These are phyloP conservation scores for Tupaia tana DNA, from an alignment of 2,113 vertebrate genomes.

Conservation along the genomic window DNA sequence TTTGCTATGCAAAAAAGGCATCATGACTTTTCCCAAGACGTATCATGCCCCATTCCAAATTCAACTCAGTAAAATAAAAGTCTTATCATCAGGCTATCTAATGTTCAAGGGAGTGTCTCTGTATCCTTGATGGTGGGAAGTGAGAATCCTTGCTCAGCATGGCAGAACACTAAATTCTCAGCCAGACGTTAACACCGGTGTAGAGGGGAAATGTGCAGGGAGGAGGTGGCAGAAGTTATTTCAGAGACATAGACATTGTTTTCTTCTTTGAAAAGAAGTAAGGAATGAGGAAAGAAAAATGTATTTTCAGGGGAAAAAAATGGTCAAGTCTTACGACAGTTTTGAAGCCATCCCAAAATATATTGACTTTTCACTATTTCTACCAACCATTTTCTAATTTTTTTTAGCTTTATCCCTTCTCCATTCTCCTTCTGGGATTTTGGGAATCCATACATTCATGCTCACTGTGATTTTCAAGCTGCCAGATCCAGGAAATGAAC, in stretches of 20 bases:
- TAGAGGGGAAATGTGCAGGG: neutral
- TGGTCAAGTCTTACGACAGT: neutral
- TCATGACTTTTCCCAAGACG: no score
- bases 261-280: neutral
- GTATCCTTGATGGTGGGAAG: neutral
- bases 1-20: no score
- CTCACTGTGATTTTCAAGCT: no score
- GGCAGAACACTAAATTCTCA: neutral
- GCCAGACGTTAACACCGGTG: neutral
- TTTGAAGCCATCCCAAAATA: neutral
- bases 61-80: neutral
- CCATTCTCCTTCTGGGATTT: no score
- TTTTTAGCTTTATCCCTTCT: neutral
- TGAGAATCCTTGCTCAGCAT: neutral
- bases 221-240: neutral
- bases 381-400: neutral
- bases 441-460: no score
- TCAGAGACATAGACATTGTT: neutral
- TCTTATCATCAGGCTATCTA: no score
- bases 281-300: neutral
- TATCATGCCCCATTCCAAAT: neutral
- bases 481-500: no score
- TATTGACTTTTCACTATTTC: neutral
- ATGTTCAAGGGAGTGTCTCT: neutral
- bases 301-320: neutral